phyloP scores from a whole-genome alignment of 2,888 invertebrate genomes.

The Boloria euphrosyne region DNA sequence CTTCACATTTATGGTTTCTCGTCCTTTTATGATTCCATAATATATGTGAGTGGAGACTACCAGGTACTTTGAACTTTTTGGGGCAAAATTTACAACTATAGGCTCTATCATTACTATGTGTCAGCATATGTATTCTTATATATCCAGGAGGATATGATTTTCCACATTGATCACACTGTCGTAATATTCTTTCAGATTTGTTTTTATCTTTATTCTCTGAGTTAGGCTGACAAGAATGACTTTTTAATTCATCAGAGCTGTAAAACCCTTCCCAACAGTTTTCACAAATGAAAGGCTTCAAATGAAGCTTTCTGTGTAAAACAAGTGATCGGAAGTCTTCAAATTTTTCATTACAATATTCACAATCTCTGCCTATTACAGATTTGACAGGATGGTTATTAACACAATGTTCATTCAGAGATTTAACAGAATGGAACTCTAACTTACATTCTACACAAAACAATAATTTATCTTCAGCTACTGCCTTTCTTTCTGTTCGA shows the following conservation, averaged over 20 bases:
- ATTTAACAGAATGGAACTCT: slow-evolving; percentile 57
- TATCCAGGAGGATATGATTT: slow-evolving; percentile 77
- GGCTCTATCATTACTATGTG: slow-evolving; percentile 65
- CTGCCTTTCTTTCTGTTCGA: slow-evolving; percentile 40
- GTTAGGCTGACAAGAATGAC: slow-evolving; percentile 65
- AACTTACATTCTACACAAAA: slow-evolving; percentile 74
- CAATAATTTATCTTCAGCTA: slow-evolving; percentile 47
- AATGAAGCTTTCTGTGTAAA: slow-evolving; percentile 68
- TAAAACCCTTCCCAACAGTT: slow-evolving; percentile 76
- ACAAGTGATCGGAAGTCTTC: slow-evolving; percentile 71
- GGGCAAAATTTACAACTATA: slow-evolving; percentile 76
- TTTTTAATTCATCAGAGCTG: slow-evolving; percentile 52
- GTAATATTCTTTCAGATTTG: slow-evolving; percentile 56
- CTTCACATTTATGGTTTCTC: slow-evolving; percentile 73
- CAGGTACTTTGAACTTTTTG: slow-evolving; percentile 76
- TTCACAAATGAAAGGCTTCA: slow-evolving; percentile 71
- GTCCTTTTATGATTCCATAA: slow-evolving; percentile 76
- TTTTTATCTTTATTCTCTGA: slow-evolving; percentile 53
- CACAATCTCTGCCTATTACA: slow-evolving; percentile 66
- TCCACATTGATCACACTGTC: slow-evolving; percentile 77
- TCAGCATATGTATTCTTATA: slow-evolving; percentile 74
- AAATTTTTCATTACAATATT: slow-evolving; percentile 75
- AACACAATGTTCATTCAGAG: slow-evolving; percentile 62
- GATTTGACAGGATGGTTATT: slow-evolving; percentile 64
- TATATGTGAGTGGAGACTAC: slow-evolving; percentile 71